Evolutionary conservation across 2,797 vertebrate species (phyloP).

Genomic region (Steatocranus sp.): DNA sequence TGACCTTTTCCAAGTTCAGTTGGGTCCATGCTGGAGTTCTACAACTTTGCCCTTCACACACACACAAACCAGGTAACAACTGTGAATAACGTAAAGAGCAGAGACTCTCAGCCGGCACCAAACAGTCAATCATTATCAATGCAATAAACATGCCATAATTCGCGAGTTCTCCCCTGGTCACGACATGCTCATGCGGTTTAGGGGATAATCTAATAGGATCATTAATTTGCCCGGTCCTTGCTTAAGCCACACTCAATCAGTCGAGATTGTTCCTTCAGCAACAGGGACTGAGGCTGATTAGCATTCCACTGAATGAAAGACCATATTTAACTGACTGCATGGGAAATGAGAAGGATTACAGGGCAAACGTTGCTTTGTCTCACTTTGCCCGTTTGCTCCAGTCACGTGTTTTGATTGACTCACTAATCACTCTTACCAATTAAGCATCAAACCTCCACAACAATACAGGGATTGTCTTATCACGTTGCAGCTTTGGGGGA

Average conservation of each 20-base stretch:
- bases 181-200: not conserved
- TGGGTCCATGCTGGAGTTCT: not conserved
- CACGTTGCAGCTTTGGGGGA: not conserved
- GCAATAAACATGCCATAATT: not conserved
- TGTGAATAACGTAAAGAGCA: not conserved
- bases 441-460: not conserved
- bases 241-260: constrained; percentile 28
- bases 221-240: not conserved
- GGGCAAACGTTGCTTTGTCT: constrained; percentile 18
- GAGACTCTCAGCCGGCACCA: not conserved
- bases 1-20: not conserved
- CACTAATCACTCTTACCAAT: constrained; percentile 17
- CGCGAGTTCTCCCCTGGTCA: fast-evolving
- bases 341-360: constrained; percentile 33
- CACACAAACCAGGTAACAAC: not conserved
- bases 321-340: not conserved
- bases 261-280: constrained; percentile 8
- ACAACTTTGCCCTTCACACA: not conserved
- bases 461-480: constrained; percentile 2
- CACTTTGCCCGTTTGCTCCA: not conserved
- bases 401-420: constrained; percentile 18
- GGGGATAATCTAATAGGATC: constrained; percentile 24
- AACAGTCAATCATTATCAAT: not conserved
- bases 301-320: constrained; percentile 34
- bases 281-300: constrained; percentile 24